These are phyloP conservation scores for Gryon sp. DNA, from an alignment of 1,140 invertebrate species.

Conservation along the genomic window DNA sequence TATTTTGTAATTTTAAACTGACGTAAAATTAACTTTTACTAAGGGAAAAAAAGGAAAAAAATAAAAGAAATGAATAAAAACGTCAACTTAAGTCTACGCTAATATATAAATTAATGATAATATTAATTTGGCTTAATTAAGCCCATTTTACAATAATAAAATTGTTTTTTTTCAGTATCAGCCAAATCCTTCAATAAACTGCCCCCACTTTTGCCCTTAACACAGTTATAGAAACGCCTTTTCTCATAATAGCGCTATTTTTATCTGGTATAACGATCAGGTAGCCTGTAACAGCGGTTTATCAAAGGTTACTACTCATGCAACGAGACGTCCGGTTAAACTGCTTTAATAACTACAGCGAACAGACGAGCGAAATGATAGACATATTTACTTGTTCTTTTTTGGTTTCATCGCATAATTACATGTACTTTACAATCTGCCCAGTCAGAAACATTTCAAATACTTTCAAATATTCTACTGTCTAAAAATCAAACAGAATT, in stretches of 20 bases:
- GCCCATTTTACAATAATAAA: constrained; percentile 41
- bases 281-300: constrained; percentile 71
- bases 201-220: constrained; percentile 67
- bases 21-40: constrained; percentile 23
- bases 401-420: too few relatives aligned
- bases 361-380: constrained; percentile 34
- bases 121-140: constrained; percentile 21
- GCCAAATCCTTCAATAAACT: constrained; percentile 64
- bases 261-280: constrained; percentile 70
- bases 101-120: constrained; percentile 44
- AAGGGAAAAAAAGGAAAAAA: constrained; percentile 51
- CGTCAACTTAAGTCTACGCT: constrained; percentile 49
- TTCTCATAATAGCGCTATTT: constrained; percentile 67
- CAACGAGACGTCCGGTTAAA: constrained; percentile 60
- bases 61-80: background rate
- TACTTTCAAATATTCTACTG: too few relatives aligned
- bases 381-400: too few relatives aligned
- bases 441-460: too few relatives aligned
- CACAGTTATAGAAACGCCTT: constrained; percentile 61
- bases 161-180: constrained; percentile 38
- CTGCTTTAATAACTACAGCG: constrained; percentile 56
- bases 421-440: too few relatives aligned
- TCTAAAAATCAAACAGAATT: too few relatives aligned
- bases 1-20: constrained; percentile 37
- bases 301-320: constrained; percentile 74